Percentiles rank a stretch among this genome's conserved stretches.
Conservation (phyloP, 2,888 invertebrate species). For the Cephus rjabovi region DNA sequence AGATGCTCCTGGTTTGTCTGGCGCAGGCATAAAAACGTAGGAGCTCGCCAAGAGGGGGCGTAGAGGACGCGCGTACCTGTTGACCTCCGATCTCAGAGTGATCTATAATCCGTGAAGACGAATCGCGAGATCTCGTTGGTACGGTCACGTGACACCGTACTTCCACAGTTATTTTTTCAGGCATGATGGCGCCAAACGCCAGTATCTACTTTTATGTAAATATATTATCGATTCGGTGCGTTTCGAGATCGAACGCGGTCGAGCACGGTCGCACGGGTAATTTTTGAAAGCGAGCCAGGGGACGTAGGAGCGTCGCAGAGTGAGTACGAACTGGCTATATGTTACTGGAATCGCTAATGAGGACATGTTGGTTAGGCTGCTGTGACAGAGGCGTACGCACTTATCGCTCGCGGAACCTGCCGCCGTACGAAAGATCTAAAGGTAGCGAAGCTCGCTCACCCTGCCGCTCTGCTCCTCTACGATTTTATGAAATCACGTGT, state of each 20-base stretch:
- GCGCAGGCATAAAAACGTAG: background rate
- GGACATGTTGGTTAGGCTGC: slow-evolving; percentile 70
- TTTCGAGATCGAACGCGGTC: slow-evolving; percentile 28
- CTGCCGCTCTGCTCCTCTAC: background rate
- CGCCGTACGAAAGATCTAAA: background rate
- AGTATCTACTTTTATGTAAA: slow-evolving; percentile 67
- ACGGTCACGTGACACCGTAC: slow-evolving; percentile 68
- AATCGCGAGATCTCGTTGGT: slow-evolving; percentile 58
- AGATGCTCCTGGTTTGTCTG: background rate
- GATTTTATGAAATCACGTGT: slow-evolving; percentile 45
- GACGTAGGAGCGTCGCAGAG: slow-evolving; percentile 39
- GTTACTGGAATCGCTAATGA: slow-evolving; percentile 68
- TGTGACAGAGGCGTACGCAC: slow-evolving; percentile 57
- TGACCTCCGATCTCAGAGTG: slow-evolving; percentile 30
- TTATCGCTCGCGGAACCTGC: slow-evolving; percentile 18
- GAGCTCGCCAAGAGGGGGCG: background rate
- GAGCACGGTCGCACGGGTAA: slow-evolving; percentile 28
- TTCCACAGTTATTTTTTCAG: slow-evolving; percentile 69
- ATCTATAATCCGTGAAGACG: slow-evolving; percentile 31
- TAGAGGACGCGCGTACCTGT: slow-evolving; percentile 28
- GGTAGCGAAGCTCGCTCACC: background rate
- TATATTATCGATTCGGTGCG: slow-evolving; percentile 58
- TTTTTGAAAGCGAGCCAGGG: slow-evolving; percentile 32
- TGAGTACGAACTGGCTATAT: slow-evolving; percentile 59
- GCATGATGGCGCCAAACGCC: slow-evolving; percentile 72